Percentiles rank a stretch among this genome's conserved stretches.
Conservation (phyloP, 2,797 vertebrate genomes). For the Phalloptychus januarius region DNA sequence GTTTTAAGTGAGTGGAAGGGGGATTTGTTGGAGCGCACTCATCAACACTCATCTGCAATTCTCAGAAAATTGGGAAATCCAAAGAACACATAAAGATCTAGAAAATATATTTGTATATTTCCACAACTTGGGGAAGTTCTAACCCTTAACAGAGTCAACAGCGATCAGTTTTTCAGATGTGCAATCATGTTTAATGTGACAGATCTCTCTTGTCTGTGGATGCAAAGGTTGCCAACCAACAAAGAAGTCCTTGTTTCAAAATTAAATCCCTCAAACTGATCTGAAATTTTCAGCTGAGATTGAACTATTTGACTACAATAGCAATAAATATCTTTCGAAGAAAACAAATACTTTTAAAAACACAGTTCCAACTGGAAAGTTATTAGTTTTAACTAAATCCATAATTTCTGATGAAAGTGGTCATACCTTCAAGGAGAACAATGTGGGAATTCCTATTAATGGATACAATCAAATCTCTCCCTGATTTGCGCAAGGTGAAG, state of each 20-base stretch:
- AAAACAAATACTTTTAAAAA: neutral
- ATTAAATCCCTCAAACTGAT: neutral
- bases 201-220: neutral
- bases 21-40: too few species aligned
- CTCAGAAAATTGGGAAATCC: too few species aligned
- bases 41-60: too few species aligned
- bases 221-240: neutral
- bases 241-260: neutral
- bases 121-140: neutral
- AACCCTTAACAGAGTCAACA: too few species aligned
- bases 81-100: too few species aligned
- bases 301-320: neutral
- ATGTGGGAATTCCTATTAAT: neutral
- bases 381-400: neutral
- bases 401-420: neutral
- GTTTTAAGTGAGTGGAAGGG: too few species aligned
- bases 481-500: neutral
- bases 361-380: neutral
- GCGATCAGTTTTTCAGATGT: too few species aligned
- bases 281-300: neutral
- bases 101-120: neutral
- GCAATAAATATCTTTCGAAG: neutral
- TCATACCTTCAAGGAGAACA: neutral
- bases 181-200: too few species aligned
- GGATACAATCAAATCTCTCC: neutral